These are phyloP conservation scores for Poliocrania exsul DNA, from an alignment of 2,797 vertebrate genomes.

Conservation along the genomic window DNA sequence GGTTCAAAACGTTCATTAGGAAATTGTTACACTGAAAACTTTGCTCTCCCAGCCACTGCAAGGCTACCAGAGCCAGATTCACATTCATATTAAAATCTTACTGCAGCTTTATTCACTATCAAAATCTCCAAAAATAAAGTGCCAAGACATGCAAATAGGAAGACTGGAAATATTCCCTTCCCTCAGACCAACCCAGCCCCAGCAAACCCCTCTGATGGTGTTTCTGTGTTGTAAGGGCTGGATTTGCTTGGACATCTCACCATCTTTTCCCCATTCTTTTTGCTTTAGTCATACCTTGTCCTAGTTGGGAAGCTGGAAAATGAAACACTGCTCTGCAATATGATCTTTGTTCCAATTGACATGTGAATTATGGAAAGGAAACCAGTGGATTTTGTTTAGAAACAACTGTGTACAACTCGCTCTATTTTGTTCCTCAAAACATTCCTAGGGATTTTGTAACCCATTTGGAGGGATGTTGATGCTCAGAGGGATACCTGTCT, in stretches of 20 bases:
- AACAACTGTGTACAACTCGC: not conserved
- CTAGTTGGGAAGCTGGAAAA: not conserved
- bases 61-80: not conserved
- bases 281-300: not conserved
- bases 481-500: not conserved
- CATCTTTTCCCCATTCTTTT: not conserved
- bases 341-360: not conserved
- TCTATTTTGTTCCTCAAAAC: not conserved
- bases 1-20: not conserved
- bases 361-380: not conserved
- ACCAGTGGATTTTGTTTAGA: not conserved
- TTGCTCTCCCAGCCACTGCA: not conserved
- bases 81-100: not conserved
- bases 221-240: not conserved
- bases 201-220: not conserved
- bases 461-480: not conserved
- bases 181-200: not conserved
- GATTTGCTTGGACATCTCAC: not conserved
- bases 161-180: conserved; percentile 2
- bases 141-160: not conserved
- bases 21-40: not conserved
- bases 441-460: not conserved
- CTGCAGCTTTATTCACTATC: conserved; percentile 4
- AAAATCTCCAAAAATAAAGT: not conserved
- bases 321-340: not conserved